phyloP scores from a whole-genome alignment of 2,113 vertebrate species.

The Marmota monax region DNA sequence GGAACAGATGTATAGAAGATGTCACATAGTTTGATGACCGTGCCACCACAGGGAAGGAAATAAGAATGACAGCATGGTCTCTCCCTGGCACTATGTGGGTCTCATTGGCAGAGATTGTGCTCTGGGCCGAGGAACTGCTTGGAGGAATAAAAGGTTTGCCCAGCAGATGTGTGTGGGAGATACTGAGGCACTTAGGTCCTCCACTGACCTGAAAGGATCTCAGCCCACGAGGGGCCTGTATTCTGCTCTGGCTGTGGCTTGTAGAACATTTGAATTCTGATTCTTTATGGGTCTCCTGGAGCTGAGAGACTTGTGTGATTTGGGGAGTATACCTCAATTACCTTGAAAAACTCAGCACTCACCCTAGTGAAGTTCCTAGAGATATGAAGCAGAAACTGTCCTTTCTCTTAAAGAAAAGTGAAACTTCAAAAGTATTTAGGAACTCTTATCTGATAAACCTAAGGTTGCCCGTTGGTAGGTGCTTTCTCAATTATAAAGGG shows the following conservation, averaged over 20 bases:
- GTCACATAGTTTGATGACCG: background rate
- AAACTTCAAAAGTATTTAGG: background rate
- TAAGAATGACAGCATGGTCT: background rate
- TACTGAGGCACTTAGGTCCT: background rate
- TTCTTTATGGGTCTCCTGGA: background rate
- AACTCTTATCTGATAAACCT: background rate
- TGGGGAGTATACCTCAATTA: background rate
- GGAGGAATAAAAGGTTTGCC: background rate
- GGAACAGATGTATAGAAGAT: background rate
- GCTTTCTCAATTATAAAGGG: background rate
- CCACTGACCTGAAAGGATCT: background rate
- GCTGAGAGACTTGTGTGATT: background rate
- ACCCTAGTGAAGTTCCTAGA: background rate
- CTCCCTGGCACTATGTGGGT: background rate
- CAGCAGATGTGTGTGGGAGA: fast-evolving
- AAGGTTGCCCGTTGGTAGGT: background rate
- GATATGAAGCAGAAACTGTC: background rate
- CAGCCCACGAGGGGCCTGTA: fast-evolving
- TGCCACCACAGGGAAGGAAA: background rate
- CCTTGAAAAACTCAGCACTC: background rate
- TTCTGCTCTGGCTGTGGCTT: background rate
- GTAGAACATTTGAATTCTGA: too few relatives aligned
- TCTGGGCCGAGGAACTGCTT: background rate
- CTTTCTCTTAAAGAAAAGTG: background rate
- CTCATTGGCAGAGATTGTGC: background rate